Conservation (phyloP, 1,140 invertebrate species). For the Eriocheir sinensis region DNA sequence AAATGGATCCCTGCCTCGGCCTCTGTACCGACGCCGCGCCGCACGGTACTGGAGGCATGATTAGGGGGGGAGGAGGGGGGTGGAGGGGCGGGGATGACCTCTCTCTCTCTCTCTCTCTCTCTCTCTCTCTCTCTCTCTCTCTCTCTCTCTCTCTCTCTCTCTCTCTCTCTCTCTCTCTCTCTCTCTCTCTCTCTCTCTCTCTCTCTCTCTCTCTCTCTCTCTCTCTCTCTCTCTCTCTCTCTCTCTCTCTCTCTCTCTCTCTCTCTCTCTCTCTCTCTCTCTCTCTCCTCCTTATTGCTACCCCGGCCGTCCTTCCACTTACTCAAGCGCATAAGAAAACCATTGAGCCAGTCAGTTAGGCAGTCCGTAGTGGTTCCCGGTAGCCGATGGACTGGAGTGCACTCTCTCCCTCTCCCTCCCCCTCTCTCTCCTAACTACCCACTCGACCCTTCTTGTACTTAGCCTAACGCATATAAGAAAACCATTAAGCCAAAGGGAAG, state of each 20-base stretch:
- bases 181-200: conserved; percentile 14
- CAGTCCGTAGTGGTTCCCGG: no score
- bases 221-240: not conserved
- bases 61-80: no score
- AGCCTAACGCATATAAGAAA: not conserved
- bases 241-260: not conserved
- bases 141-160: no score
- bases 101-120: conserved; percentile 23
- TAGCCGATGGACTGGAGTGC: no score
- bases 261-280: not conserved
- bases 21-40: not conserved
- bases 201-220: not conserved
- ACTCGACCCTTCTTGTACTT: not conserved
- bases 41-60: no score
- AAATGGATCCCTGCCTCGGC: not conserved
- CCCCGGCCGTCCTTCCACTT: no score
- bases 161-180: conserved; percentile 18
- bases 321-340: no score
- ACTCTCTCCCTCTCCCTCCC: not conserved
- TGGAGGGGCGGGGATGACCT: no score
- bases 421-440: not conserved
- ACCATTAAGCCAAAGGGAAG: not conserved
- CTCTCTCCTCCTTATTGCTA: not conserved
- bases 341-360: no score
- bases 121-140: not conserved